phyloP scores from a whole-genome alignment of 1,140 invertebrate genomes.

The Microplitis mediator region DNA sequence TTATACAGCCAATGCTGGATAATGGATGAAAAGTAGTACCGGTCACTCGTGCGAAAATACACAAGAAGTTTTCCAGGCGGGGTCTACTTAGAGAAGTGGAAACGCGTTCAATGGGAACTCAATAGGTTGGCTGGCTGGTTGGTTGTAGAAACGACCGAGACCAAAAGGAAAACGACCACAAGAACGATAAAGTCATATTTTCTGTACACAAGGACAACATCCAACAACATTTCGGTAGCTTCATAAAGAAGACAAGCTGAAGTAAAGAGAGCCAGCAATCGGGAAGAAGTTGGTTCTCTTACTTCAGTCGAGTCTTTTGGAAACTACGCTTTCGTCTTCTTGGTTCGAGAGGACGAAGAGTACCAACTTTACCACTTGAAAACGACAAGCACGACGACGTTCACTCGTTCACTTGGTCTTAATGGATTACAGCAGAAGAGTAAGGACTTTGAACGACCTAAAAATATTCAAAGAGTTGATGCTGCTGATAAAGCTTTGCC shows the following conservation, averaged over 20 bases:
- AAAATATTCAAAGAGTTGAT: slow-evolving; percentile 21
- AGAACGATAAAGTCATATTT: background rate
- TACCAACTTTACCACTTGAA: slow-evolving; percentile 23
- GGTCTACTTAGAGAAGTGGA: background rate
- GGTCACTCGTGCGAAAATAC: slow-evolving; percentile 29
- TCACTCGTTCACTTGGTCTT: slow-evolving; percentile 23
- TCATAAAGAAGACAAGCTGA: background rate
- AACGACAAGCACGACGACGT: slow-evolving; percentile 1
- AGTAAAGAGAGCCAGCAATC: too few relatives aligned
- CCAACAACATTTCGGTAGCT: background rate
- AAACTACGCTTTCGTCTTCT: background rate
- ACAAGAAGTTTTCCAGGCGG: slow-evolving; percentile 2
- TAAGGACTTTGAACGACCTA: slow-evolving; percentile 19
- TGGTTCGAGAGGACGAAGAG: background rate
- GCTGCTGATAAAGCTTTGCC: background rate
- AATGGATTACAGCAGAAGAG: slow-evolving; percentile 38
- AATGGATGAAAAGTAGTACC: slow-evolving; percentile 37
- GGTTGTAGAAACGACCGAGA: too few relatives aligned
- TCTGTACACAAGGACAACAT: background rate
- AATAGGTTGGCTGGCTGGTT: background rate
- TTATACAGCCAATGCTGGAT: slow-evolving; percentile 31
- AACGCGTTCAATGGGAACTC: background rate
- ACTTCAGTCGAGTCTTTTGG: background rate
- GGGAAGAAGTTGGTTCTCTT: background rate
- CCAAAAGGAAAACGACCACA: too few relatives aligned